A percentile compares a stretch with the other conserved stretches of the same genome.
Conservation (phyloP, 2,888 invertebrate genomes). For the Parnassius apollo region DNA sequence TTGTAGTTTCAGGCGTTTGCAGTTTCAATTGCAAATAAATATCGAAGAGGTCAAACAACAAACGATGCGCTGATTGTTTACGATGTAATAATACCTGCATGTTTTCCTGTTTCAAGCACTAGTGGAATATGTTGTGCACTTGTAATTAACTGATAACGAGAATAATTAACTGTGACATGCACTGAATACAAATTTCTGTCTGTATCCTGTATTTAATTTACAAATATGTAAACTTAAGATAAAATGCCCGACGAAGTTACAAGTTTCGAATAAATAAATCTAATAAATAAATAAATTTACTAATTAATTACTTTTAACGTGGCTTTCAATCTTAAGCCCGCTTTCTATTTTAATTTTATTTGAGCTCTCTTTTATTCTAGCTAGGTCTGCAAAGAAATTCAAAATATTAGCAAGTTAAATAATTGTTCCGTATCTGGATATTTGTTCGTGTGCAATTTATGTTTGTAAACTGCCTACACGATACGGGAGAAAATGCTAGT, state of each 20-base stretch:
- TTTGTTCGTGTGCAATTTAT: too few relatives aligned
- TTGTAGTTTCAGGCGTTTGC: constrained; percentile 10
- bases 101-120: constrained; percentile 36
- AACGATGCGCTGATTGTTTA: constrained; percentile 23
- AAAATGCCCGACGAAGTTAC: constrained; percentile 1
- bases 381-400: too few relatives aligned
- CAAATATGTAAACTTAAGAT: constrained; percentile 11
- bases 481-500: too few relatives aligned
- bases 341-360: too few relatives aligned
- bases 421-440: too few relatives aligned
- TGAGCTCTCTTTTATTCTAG: too few relatives aligned
- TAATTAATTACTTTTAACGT: too few relatives aligned
- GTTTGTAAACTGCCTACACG: too few relatives aligned
- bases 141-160: constrained; percentile 27
- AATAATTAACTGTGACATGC: constrained; percentile 24
- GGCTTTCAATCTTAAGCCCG: too few relatives aligned
- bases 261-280: neutral
- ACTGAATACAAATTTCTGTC: constrained; percentile 23
- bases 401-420: too few relatives aligned
- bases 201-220: constrained; percentile 8
- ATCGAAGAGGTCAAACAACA: constrained; percentile 12
- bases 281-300: too few relatives aligned
- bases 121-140: constrained; percentile 31
- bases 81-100: constrained; percentile 26
- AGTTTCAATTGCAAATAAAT: constrained; percentile 15